Evolutionary conservation across 2,888 invertebrate genomes (phyloP).

Genomic region (Drosophila nr. perissopoda): DNA sequence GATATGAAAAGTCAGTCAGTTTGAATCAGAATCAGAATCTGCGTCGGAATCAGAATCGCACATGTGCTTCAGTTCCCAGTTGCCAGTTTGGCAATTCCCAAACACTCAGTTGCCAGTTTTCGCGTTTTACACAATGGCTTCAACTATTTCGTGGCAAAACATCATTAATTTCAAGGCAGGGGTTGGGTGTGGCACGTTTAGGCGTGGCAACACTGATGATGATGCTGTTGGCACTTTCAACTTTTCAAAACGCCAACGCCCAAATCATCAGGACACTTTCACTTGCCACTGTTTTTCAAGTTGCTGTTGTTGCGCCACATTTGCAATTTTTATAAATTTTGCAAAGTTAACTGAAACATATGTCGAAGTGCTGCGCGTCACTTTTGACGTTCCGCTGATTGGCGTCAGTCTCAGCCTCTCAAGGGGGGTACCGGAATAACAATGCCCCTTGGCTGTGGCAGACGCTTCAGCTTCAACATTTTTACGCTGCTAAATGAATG

Average conservation of each 20-base stretch:
- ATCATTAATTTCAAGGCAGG: conserved; percentile 79
- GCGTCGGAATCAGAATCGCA: conserved; percentile 42
- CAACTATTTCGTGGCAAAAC: conserved; percentile 67
- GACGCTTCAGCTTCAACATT: conserved; percentile 15
- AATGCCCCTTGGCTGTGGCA: conserved; percentile 51
- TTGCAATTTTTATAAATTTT: conserved; percentile 73
- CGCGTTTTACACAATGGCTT: conserved; percentile 40
- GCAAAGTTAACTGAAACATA: conserved; percentile 71
- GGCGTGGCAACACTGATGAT: conserved; percentile 54
- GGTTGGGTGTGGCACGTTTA: conserved; percentile 16
- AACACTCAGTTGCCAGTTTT: conserved; percentile 22
- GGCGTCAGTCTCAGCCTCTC: conserved; percentile 46
- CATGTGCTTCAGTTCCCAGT: conserved; percentile 81
- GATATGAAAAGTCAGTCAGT: conserved; percentile 70
- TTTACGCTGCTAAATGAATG: conserved; percentile 70
- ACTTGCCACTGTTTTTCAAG: conserved; percentile 40
- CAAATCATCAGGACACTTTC: conserved; percentile 65
- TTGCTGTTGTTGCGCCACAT: conserved; percentile 48
- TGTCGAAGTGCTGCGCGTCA: conserved; percentile 54
- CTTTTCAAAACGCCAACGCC: conserved; percentile 55
- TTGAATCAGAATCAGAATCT: conserved; percentile 16
- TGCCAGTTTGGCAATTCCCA: conserved; percentile 21
- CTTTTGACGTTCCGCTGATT: conserved; percentile 71
- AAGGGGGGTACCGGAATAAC: neutral
- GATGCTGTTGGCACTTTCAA: conserved; percentile 64